Percentiles rank a stretch among this genome's conserved stretches.
phyloP scores from a whole-genome alignment of 1,140 invertebrate species.

The Temnothorax curvispinosus region DNA sequence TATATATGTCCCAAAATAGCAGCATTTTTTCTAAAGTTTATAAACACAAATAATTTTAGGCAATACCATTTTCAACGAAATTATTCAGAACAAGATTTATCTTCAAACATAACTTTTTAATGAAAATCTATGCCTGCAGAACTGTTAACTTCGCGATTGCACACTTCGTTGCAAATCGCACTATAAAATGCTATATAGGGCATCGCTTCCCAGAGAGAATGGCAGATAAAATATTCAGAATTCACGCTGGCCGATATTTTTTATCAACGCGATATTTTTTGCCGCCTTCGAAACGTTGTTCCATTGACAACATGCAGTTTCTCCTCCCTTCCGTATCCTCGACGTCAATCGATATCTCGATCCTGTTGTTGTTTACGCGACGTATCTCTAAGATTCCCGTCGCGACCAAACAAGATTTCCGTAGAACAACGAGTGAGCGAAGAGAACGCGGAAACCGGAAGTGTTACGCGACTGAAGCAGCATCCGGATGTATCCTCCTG shows the following conservation, averaged over 20 bases:
- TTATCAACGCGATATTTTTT: not conserved
- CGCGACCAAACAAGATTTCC: conserved; percentile 42
- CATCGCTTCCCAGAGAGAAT: not conserved
- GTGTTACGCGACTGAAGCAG: conserved; percentile 15
- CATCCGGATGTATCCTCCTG: not conserved
- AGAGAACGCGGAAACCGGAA: conserved; percentile 5
- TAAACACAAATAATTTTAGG: not conserved
- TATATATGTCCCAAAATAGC: not conserved
- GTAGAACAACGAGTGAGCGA: conserved; percentile 26
- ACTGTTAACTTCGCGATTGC: not conserved
- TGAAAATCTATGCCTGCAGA: not conserved
- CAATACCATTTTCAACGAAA: not conserved
- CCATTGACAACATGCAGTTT: conserved; percentile 9
- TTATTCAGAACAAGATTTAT: not conserved
- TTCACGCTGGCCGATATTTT: conserved; percentile 12
- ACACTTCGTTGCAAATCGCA: not conserved
- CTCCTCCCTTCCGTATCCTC: not conserved
- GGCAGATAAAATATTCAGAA: not conserved
- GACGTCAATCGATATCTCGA: conserved; percentile 26
- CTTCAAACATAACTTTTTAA: not conserved
- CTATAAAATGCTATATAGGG: not conserved
- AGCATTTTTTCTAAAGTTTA: not conserved
- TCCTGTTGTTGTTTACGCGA: conserved; percentile 54
- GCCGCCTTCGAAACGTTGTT: not conserved
- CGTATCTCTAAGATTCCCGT: conserved; percentile 32